Base-by-base conservation (phyloP, 1,140 invertebrate genomes). In the Dermatophagoides farinae region DNA sequence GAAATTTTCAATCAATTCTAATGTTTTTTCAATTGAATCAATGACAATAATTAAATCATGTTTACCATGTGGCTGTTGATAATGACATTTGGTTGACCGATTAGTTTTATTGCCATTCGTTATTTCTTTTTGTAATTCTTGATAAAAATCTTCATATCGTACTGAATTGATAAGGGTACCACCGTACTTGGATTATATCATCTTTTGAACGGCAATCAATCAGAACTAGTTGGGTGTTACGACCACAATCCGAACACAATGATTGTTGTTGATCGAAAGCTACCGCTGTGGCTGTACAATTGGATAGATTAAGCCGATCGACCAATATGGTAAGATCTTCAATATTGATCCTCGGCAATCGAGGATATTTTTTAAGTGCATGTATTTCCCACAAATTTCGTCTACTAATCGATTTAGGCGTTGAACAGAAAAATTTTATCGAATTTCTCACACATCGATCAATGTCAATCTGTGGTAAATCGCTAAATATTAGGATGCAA, bases 401-500 rank as follows among this genome's bases (percentile, higher is more conserved):
- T 63, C 57, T 43, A 22, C 25, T 54, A 46, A 54, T 37, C 22
- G 39, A 92, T 62, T 81, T 80, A 0, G 90, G 91, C 0, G 90
- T 93, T 54, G 72, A 79, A 65, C 82, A 79, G 68, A 86, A 92
- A 74, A 92, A 86, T 62, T 80, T 78, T 65, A 85, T 83, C 0
- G 91, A 90, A 71, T 89, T 84, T 72, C 80, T 80, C 0, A 96
- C 87, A 75, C 88, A 92, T 62, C 80, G 78, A 68, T 95, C 88
- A 66, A 97, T 96, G 66, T 93, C 87, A 60, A 96, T 88, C 73
- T 96, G 90, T n/a, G 92, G 93, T 70, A 97, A 78, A 76, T 97
- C 91, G 43, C 91, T 96, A 74, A 97, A 97, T 12, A 97, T 74
- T 41, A 97, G 73, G 65, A 97, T 97, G 68, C 92, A 97, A 68